Base-by-base conservation (phyloP, 2,888 invertebrate genomes). In the Charanyca ferruginea region DNA sequence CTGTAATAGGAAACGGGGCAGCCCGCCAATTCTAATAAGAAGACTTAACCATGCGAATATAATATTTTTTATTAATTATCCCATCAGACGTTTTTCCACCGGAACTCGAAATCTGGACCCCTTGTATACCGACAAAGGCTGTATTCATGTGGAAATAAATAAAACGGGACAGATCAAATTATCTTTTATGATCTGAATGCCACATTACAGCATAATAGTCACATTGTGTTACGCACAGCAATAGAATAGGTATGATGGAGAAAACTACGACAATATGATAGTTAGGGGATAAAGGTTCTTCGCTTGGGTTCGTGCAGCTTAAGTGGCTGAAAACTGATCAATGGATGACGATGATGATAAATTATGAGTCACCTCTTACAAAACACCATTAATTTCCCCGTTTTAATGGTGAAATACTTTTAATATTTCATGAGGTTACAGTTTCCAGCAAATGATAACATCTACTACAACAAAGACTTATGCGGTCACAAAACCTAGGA, bases 121-220 rank as follows among this genome's bases (percentile, higher is more conserved):
- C 20, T 18, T 20, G 5, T 13, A 5, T 1, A 32, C 28, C 9
- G 18, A 23, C 23, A 59, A 60, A 41, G 11, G 13, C 18, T n/a
- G 2, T n/a, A 22, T 49, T 65, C n/a, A 42, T 11, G 13, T 28
- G 11, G 41, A 20, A n/a, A 20, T 23, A 35, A 25, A 65, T 49
- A 38, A 66, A 66, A 49, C 49, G 7, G 49, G 9, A 22, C 44
- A n/a, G n/a, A n/a, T n/a, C n/a, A 18, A 48, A 42, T n/a, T 23
- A 28, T 58, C 0, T 22, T 42, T n/a, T 32, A n/a, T 20, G 0
- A 32, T 1, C 9, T 32, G 11, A 32, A 32, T 32, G 32, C 32
- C 32, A 32, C 9, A 9, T 7, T 32, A 11, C 32, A 32, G 20
- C 3, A 49, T 66, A 42, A 65, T 23, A 42, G 9, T 18, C 16